These are phyloP conservation scores for Atta texana DNA, from an alignment of 1,140 invertebrate genomes.

Conservation along the genomic window DNA sequence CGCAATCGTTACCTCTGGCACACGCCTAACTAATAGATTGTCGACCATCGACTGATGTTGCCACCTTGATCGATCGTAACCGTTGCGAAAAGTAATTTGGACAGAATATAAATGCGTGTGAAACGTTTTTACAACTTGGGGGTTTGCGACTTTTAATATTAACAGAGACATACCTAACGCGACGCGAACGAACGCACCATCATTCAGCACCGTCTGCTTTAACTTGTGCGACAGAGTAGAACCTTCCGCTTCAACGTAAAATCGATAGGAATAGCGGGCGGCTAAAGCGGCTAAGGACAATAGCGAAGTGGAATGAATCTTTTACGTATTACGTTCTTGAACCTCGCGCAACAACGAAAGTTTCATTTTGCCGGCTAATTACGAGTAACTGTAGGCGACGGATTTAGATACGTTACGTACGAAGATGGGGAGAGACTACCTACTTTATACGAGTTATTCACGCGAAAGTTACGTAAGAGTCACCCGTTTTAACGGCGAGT, in stretches of 20 bases:
- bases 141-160: neutral
- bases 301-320: slow-evolving; percentile 51
- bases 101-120: neutral
- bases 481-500: slow-evolving; percentile 15
- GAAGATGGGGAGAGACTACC: neutral
- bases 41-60: slow-evolving; percentile 9
- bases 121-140: neutral
- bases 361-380: slow-evolving; percentile 50
- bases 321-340: slow-evolving; percentile 48
- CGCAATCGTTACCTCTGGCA: slow-evolving; percentile 16
- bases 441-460: slow-evolving; percentile 36
- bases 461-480: slow-evolving; percentile 16
- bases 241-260: slow-evolving; percentile 50
- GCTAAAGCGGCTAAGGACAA: slow-evolving; percentile 52
- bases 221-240: slow-evolving; percentile 28
- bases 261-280: slow-evolving; percentile 42
- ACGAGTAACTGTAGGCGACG: neutral
- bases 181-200: neutral
- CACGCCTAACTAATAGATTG: neutral
- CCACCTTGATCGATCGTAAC: neutral
- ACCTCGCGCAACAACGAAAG: slow-evolving; percentile 25
- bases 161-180: neutral
- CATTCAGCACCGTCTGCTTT: slow-evolving; percentile 33
- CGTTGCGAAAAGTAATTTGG: neutral
- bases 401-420: slow-evolving; percentile 43